A percentile compares a stretch with the other conserved stretches of the same genome.
phyloP scores from a whole-genome alignment of 2,797 vertebrate genomes.

The Coranthus polyacanthus region DNA sequence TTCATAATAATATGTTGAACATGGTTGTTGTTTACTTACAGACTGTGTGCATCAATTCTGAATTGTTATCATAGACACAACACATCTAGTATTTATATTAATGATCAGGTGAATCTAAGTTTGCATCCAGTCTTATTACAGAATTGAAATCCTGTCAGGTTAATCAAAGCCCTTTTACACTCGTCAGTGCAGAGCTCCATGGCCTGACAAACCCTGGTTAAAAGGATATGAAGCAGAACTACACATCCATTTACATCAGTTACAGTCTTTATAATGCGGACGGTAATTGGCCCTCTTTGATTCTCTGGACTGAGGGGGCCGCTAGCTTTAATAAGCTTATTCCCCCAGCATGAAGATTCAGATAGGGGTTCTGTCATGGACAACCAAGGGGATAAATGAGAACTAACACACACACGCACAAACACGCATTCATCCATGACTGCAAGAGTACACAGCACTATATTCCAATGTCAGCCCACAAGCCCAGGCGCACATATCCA shows the following conservation, averaged over 20 bases:
- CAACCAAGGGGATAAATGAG: slow-evolving; percentile 38
- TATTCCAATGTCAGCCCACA: neutral
- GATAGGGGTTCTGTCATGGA: slow-evolving; percentile 33
- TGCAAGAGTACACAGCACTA: slow-evolving; percentile 1
- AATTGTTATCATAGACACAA: slow-evolving; percentile 6
- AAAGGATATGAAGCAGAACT: slow-evolving; percentile 59
- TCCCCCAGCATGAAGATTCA: slow-evolving; percentile 54
- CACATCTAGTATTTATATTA: slow-evolving; percentile 18
- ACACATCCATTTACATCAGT: slow-evolving; percentile 58
- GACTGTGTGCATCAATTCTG: neutral
- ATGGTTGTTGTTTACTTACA: slow-evolving; percentile 9
- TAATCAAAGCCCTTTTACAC: slow-evolving; percentile 53
- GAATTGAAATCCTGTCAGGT: slow-evolving; percentile 42
- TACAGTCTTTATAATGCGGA: slow-evolving; percentile 54
- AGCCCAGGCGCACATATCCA: slow-evolving; percentile 1
- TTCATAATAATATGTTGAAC: slow-evolving; percentile 22
- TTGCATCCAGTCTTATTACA: slow-evolving; percentile 29
- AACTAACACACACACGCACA: neutral
- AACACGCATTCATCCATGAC: slow-evolving; percentile 4
- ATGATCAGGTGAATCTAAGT: slow-evolving; percentile 17
- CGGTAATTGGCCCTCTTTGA: slow-evolving; percentile 72
- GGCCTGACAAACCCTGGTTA: slow-evolving; percentile 42
- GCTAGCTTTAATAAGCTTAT: slow-evolving; percentile 66
- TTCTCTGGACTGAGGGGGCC: slow-evolving; percentile 54
- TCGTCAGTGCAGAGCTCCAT: slow-evolving; percentile 37